A percentile compares a stretch with the other conserved stretches of the same genome.
Evolutionary conservation across 2,113 vertebrate species (phyloP).

Genomic region (Gymnocephalus cernua): DNA sequence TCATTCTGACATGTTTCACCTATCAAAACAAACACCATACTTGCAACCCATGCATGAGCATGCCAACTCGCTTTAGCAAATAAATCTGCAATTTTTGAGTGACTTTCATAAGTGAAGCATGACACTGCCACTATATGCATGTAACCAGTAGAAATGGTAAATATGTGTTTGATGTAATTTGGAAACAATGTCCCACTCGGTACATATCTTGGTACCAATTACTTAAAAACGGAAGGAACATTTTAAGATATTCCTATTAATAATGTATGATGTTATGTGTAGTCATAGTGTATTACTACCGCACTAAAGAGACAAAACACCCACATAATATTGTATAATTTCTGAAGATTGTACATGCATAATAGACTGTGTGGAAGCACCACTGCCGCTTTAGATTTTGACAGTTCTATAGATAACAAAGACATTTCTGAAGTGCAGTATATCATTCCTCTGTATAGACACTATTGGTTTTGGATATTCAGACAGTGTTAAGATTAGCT

Average conservation of each 20-base stretch:
- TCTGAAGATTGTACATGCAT: constrained; percentile 1
- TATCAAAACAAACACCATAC: not conserved
- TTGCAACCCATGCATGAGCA: no score
- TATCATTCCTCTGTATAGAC: not conserved
- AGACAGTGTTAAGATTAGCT: not conserved
- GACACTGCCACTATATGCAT: not conserved
- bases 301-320: not conserved
- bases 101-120: not conserved
- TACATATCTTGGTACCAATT: not conserved
- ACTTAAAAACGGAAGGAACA: not conserved
- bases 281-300: not conserved
- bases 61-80: not conserved
- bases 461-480: not conserved
- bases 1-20: not conserved
- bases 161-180: not conserved
- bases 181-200: not conserved
- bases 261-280: not conserved
- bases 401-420: not conserved
- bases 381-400: not conserved
- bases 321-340: not conserved
- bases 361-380: not conserved
- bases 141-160: not conserved
- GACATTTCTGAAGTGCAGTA: not conserved
- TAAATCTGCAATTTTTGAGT: not conserved
- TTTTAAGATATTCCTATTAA: not conserved